Base-by-base conservation (phyloP, 1,140 invertebrate genomes). In the Plectrocnemia conspersa region DNA sequence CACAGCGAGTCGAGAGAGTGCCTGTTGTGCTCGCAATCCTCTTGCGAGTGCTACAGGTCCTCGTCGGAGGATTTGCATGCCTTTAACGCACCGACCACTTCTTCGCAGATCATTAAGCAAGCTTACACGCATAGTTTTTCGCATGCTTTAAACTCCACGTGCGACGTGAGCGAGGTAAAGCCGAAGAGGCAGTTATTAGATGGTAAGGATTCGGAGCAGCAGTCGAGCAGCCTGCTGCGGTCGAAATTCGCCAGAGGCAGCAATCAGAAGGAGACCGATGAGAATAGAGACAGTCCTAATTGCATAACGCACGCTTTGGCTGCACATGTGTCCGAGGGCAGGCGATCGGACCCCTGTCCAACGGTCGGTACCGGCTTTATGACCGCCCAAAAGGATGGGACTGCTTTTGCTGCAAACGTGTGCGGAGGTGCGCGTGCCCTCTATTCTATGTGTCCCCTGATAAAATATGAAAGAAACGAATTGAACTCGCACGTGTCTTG, bases 1-100 rank as follows among this genome's bases (percentile, higher is more conserved):
- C 32, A 32, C 36, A 49, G 49, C 24, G 58, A 54, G 21, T 61
- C 59, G 18, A 36, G 50, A 10, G 48, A 57, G 38, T 61, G 59
- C 36, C 35, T 61, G 50, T 46, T 61, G 5, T 49, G 41, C 7
- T 23, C 41, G 41, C 45, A 25, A 13, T 9, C 4, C 41, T 4
- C 19, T 7, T 22, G 18, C 16, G 41, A 44, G 7, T 19, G 10
- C 9, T 21, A 19, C 41, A 40, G 18, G 41, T 11, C 9, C 4
- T 7, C 6, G 16, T 40, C 36, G 36, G 10, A 10, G 36, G 7
- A 44, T n/a, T 15, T 19, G 41, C 41, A 44, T 21, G 22, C 41
- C 22, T 44, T 24, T 24, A 44, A 44, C 24, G 33, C 38, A 33
- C 35, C 16, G 36, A 29, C 45, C 24, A 21, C 25, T 50, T 46